Conservation (phyloP, 2,888 invertebrate species). For the Chalcis sispes region DNA sequence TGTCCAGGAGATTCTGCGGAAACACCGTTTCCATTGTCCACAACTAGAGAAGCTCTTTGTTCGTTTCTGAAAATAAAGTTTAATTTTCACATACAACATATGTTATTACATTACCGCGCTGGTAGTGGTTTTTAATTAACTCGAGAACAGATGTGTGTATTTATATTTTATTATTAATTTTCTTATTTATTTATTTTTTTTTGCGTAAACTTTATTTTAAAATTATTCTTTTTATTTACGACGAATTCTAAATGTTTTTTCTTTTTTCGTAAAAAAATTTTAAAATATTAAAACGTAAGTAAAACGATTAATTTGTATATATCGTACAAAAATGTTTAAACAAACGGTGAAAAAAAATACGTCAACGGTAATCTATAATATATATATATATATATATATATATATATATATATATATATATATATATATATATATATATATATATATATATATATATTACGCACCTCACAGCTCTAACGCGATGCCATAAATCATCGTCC, state of each 20-base stretch:
- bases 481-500: slow-evolving; percentile 93
- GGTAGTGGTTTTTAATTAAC: too few relatives aligned
- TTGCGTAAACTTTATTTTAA: too few relatives aligned
- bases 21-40: slow-evolving; percentile 90
- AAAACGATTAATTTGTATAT: too few relatives aligned
- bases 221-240: too few relatives aligned
- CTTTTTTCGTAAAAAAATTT: too few relatives aligned
- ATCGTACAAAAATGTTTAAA: not conserved
- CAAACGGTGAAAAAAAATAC: not conserved
- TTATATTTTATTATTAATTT: not conserved
- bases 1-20: slow-evolving; percentile 90
- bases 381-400: too few relatives aligned
- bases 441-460: too few relatives aligned
- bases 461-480: slow-evolving; percentile 85
- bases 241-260: too few relatives aligned
- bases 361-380: not conserved
- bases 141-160: too few relatives aligned
- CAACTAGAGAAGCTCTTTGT: slow-evolving; percentile 90
- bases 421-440: too few relatives aligned
- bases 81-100: not conserved
- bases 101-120: not conserved
- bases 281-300: too few relatives aligned
- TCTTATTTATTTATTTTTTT: not conserved
- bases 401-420: too few relatives aligned
- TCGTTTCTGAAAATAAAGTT: slow-evolving; percentile 81